These are phyloP conservation scores for Xiphophorus birchmanni DNA, from an alignment of 2,797 vertebrate genomes.

Conservation along the genomic window DNA sequence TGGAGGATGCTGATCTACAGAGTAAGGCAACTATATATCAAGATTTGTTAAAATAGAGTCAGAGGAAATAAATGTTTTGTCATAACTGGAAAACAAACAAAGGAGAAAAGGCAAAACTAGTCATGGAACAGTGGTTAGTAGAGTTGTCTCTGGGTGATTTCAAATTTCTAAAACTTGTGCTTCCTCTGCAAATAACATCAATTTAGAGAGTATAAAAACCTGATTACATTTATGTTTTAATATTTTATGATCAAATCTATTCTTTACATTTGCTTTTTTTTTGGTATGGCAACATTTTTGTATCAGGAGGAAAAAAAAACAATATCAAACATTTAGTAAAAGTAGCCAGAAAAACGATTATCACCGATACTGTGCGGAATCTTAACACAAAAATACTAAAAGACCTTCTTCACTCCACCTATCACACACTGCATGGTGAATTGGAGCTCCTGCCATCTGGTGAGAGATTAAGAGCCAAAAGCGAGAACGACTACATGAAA, in stretches of 20 bases:
- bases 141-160: not conserved
- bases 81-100: not conserved
- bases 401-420: not conserved
- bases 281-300: no score
- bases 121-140: not conserved
- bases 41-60: not conserved
- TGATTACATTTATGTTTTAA: not conserved
- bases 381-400: not conserved
- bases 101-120: not conserved
- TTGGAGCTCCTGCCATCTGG: not conserved
- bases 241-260: not conserved
- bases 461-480: not conserved
- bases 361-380: not conserved
- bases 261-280: not conserved
- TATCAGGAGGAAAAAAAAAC: not conserved
- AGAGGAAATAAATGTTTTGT: not conserved
- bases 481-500: not conserved
- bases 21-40: constrained; percentile 56
- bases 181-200: not conserved
- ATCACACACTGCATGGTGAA: not conserved
- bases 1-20: constrained; percentile 71
- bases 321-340: not conserved
- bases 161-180: not conserved
- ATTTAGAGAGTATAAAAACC: not conserved
- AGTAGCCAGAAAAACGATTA: not conserved